These are phyloP conservation scores for Ahaetulla prasina DNA, from an alignment of 2,113 vertebrate genomes.

Conservation along the genomic window DNA sequence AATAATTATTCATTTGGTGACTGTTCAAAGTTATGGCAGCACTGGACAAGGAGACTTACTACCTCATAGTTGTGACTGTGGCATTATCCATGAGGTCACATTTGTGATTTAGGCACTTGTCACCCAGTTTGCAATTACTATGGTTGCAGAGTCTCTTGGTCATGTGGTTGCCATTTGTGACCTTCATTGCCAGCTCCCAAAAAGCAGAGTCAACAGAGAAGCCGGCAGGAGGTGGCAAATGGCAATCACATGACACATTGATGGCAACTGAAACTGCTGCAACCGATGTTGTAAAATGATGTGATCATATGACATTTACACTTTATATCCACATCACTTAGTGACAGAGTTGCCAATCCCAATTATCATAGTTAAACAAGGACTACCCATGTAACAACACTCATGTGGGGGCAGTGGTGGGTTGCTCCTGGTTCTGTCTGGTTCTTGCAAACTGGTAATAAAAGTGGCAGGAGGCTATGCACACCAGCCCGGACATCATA, in stretches of 20 bases:
- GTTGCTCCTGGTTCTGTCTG: no score
- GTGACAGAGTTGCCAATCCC: neutral
- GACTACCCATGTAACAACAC: neutral
- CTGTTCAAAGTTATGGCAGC: neutral
- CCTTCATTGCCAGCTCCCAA: neutral
- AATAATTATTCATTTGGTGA: neutral
- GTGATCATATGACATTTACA: neutral
- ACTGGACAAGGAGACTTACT: neutral
- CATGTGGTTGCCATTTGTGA: neutral
- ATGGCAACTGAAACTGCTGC: neutral
- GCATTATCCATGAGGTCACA: neutral
- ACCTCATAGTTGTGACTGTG: neutral
- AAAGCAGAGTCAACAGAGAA: neutral
- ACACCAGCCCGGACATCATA: no score
- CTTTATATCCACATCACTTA: neutral
- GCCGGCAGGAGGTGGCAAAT: neutral
- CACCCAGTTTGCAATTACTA: neutral
- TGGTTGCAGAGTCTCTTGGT: neutral
- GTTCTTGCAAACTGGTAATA: no score
- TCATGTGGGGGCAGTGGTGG: neutral
- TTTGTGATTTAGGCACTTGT: neutral
- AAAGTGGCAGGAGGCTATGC: no score
- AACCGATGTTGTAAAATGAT: neutral
- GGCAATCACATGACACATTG: neutral
- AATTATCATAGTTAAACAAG: neutral